Conservation (phyloP, 2,888 invertebrate genomes). For the Athripsodes cinereus region DNA sequence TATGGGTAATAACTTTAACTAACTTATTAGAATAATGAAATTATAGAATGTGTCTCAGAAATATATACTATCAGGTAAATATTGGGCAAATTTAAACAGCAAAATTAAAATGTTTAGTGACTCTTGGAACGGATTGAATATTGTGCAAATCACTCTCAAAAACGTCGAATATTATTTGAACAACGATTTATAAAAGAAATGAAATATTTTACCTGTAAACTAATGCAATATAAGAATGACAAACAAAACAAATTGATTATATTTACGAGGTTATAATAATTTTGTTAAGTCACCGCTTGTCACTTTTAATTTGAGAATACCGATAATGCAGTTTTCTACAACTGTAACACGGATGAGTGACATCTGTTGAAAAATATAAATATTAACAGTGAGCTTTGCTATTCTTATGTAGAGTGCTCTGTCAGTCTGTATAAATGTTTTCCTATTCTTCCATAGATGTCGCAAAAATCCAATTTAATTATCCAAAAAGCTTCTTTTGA, state of each 20-base stretch:
- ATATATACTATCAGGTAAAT: no score
- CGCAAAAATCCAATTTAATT: neutral
- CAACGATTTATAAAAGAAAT: no score
- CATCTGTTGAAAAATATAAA: neutral
- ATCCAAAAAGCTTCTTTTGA: no score
- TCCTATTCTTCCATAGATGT: neutral
- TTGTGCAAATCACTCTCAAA: no score
- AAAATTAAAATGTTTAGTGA: no score
- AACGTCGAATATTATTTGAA: no score
- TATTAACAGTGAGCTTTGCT: neutral
- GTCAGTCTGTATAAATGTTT: neutral
- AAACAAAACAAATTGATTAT: slow-evolving; percentile 1
- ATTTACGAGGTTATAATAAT: slow-evolving; percentile 9
- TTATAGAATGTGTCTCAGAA: no score
- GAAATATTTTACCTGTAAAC: neutral
- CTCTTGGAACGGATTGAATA: no score
- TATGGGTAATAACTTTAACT: no score
- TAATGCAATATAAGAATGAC: neutral
- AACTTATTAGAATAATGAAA: no score
- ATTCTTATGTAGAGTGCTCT: neutral
- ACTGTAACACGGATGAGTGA: neutral
- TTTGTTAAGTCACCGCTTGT: slow-evolving; percentile 16
- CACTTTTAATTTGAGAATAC: neutral
- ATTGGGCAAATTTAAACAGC: no score
- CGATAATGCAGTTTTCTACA: neutral